Conservation (phyloP, 2,888 invertebrate species). For the Drosophila nr. medialis region DNA sequence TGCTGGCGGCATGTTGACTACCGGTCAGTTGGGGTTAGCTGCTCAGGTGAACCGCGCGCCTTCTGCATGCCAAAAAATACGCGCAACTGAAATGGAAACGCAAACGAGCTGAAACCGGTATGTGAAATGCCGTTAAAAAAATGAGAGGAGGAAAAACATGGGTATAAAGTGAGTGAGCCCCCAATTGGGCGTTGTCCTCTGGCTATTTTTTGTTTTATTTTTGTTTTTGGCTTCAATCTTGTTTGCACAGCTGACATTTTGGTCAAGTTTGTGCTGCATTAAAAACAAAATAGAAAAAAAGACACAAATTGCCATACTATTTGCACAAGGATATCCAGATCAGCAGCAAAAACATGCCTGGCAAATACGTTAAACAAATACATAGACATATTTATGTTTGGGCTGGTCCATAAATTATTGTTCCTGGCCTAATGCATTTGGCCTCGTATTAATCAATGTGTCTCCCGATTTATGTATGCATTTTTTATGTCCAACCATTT, state of each 20-base stretch:
- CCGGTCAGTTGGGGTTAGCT: slow-evolving; percentile 39
- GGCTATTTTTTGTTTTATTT: slow-evolving; percentile 13
- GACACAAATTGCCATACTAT: slow-evolving; percentile 35
- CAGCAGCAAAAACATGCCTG: slow-evolving; percentile 39
- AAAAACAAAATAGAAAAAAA: slow-evolving; percentile 2
- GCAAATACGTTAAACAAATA: slow-evolving; percentile 53
- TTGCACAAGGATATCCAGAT: slow-evolving; percentile 21
- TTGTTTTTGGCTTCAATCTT: slow-evolving; percentile 37
- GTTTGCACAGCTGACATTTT: slow-evolving; percentile 76
- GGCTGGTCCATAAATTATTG: slow-evolving; percentile 65
- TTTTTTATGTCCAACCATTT: slow-evolving; percentile 39
- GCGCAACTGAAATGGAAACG: slow-evolving; percentile 65
- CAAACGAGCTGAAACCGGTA: slow-evolving; percentile 65
- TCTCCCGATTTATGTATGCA: slow-evolving; percentile 50
- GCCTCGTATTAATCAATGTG: slow-evolving; percentile 77
- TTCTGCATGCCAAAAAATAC: slow-evolving; percentile 3
- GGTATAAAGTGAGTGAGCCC: slow-evolving; percentile 5
- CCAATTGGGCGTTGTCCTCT: slow-evolving; percentile 15
- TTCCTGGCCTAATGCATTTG: slow-evolving; percentile 75
- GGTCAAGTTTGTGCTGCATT: slow-evolving; percentile 63
- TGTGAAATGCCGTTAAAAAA: slow-evolving; percentile 51
- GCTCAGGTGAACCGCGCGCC: slow-evolving; percentile 41
- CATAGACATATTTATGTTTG: neutral
- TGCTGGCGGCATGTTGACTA: slow-evolving; percentile 38
- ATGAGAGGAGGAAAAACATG: neutral